These are phyloP conservation scores for Pycnomerus fuliginosus DNA, from an alignment of 2,888 invertebrate species.

Conservation along the genomic window DNA sequence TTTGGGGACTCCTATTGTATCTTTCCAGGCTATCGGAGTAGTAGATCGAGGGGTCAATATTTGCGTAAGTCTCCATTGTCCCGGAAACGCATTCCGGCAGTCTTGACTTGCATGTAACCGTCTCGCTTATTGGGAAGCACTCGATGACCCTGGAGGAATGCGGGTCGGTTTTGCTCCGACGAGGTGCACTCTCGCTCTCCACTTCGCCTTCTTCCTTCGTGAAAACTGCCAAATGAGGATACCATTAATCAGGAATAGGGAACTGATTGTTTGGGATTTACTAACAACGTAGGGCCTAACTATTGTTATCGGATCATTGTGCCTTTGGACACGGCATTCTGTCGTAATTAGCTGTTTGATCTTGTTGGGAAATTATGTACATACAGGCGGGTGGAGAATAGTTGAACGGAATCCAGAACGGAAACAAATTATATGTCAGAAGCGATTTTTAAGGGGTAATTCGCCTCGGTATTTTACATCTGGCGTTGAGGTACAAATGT, in stretches of 20 bases:
- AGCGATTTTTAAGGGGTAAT: too few relatives aligned
- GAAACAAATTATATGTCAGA: too few relatives aligned
- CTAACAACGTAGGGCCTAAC: background rate
- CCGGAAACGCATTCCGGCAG: conserved; percentile 37
- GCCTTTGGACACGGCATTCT: too few relatives aligned
- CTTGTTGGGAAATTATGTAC: too few relatives aligned
- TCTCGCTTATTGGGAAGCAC: conserved; percentile 28
- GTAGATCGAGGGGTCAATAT: conserved; percentile 39
- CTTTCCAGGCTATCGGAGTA: conserved; percentile 51
- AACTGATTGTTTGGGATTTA: conserved; percentile 2
- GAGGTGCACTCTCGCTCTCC: conserved; percentile 61
- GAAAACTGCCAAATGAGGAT: conserved; percentile 51
- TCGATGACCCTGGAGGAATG: conserved; percentile 26
- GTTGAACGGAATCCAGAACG: too few relatives aligned
- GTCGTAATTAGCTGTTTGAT: too few relatives aligned
- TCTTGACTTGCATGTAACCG: conserved; percentile 29
- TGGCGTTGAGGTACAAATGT: too few relatives aligned
- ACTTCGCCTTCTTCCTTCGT: conserved; percentile 66
- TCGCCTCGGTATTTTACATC: too few relatives aligned
- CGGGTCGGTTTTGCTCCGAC: conserved; percentile 30
- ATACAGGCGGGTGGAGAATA: too few relatives aligned
- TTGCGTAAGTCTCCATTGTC: conserved; percentile 44
- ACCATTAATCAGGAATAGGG: background rate
- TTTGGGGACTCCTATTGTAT: conserved; percentile 54
- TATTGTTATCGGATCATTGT: too few relatives aligned